Evolutionary conservation across 2,888 invertebrate genomes (phyloP).

Genomic region (Philereme vetulata): DNA sequence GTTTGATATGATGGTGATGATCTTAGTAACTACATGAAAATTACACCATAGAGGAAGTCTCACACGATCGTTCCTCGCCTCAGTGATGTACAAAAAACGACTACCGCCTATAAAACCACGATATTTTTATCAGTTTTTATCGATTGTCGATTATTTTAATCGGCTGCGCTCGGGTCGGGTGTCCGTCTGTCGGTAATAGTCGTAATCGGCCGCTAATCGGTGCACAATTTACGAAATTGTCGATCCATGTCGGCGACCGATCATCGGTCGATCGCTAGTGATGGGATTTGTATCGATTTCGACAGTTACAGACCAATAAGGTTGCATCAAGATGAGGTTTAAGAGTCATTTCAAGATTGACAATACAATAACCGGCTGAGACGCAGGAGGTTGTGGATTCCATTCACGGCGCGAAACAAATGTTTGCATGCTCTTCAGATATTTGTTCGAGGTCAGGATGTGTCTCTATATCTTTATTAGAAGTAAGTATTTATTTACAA

Average conservation of each 20-base stretch:
- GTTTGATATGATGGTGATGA: too few relatives aligned
- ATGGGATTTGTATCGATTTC: slow-evolving; percentile 55
- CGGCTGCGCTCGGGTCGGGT: slow-evolving; percentile 71
- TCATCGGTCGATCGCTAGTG: slow-evolving; percentile 68
- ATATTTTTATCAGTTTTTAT: slow-evolving; percentile 79
- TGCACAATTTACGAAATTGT: slow-evolving; percentile 83
- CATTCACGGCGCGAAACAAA: too few relatives aligned
- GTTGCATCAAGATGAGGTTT: too few relatives aligned
- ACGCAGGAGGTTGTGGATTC: too few relatives aligned
- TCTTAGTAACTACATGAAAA: slow-evolving; percentile 39
- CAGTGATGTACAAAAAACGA: slow-evolving; percentile 59
- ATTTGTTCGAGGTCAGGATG: too few relatives aligned
- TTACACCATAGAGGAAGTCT: slow-evolving; percentile 37
- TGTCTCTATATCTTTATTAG: too few relatives aligned
- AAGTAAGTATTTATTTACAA: too few relatives aligned
- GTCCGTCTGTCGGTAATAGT: slow-evolving; percentile 80
- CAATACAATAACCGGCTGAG: too few relatives aligned
- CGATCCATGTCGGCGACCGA: slow-evolving; percentile 80
- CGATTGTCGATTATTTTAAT: slow-evolving; percentile 83
- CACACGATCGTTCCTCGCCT: slow-evolving; percentile 47
- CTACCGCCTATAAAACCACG: slow-evolving; percentile 61
- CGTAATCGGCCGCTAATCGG: slow-evolving; percentile 83
- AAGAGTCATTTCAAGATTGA: too few relatives aligned
- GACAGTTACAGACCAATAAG: too few relatives aligned
- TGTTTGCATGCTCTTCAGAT: too few relatives aligned